Base-by-base conservation (phyloP, 1,140 invertebrate genomes). In the Drosophila kurseongensis region DNA sequence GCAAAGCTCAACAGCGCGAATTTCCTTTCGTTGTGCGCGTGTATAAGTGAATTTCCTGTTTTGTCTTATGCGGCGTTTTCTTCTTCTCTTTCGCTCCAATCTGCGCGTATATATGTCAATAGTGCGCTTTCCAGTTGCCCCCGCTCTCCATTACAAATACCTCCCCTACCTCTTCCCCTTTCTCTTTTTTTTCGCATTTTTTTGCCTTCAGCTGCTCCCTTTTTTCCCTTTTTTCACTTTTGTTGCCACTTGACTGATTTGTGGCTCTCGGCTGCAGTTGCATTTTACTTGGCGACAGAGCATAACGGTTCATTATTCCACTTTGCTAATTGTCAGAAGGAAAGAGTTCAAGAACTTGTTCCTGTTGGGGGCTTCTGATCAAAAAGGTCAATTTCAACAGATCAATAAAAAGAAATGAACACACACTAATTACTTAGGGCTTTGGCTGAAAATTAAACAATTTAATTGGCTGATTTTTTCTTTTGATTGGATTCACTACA, bases 31-130 rank as follows among this genome's bases (percentile, higher is more conserved):
- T 52, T 60, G 61, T 57, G 52, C 51, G 59, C 13, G 50, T 75
- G 69, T 61, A 79, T 89, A 80, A 88, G 84, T 89, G 84, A 88
- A 88, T 88, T 88, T 88, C 84, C 84, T 89, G 77, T 73, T 80
- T 68, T 86, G 79, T 86, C 83, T 86, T 77, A 89, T 88, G 83
- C 83, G 79, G 82, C 78, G 79, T 88, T 85, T 86, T 62, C 79
- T 77, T 82, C 57, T 38, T 76, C 60, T 48, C 52, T 48, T 56
- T 47, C 27, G 38, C 52, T 32, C 35, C 36, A 56, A 74, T 47
- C 75, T 83, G 79, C 83, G 85, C 86, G 82, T 90, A 91, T 91
- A 79, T 91, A 91, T 91, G 90, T 91, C 90, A 91, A 91, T 91
- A 90, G 90, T 91, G 90, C 90, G 90, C 86, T 91, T 91, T 91